Base-by-base conservation (phyloP, 2,113 vertebrate species). In the Pygoscelis antarcticus region DNA sequence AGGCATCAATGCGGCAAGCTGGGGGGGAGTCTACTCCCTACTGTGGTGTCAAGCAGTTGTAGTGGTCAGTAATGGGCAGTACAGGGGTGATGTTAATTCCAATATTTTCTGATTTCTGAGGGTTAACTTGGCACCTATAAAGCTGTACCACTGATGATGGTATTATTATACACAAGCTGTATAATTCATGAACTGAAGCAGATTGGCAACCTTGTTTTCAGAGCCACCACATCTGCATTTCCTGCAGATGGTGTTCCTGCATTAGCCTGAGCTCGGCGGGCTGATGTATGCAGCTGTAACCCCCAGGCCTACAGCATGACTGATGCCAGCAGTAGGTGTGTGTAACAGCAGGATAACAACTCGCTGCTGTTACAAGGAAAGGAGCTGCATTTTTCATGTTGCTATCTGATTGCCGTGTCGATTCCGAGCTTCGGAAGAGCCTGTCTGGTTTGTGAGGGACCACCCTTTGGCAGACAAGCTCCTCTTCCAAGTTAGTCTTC, bases 221-320 rank as follows among this genome's bases (percentile, higher is more conserved):
- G 70, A 62, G 51, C 65, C 23, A 26, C 52, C 85, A 22, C 21
- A 65, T 38, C 38, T 38, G 42, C 1, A 3, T 32, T 79, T 62
- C 51, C 82, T 49, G 55, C 46, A 65, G 78, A 4, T 0, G 0
- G 21, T 10, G 54, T 16, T 58, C 17, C 55, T 66, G 69, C 1
- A 1, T 20, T 12, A 16, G 51, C 71, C 20, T 13, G 30, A 76
- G 36, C 13, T 29, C 0, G 0, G 57, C 0, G 0, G 62, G 52
- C 42, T 88, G 46, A 40, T 11, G 58, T 30, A 16, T 8, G 3
- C 61, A 34, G 66, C 44, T 62, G 80, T 54, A 9, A 71, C 12
- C 70, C n/a, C 57, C 42, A 13, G 91, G 25, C 42, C 91, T n/a
- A 3, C 23, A 19, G 55, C 3, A 3, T 13, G 17, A 54, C 54